Evolutionary conservation across 1,140 invertebrate genomes (phyloP).

Genomic region (Leguminivora glycinivorella): DNA sequence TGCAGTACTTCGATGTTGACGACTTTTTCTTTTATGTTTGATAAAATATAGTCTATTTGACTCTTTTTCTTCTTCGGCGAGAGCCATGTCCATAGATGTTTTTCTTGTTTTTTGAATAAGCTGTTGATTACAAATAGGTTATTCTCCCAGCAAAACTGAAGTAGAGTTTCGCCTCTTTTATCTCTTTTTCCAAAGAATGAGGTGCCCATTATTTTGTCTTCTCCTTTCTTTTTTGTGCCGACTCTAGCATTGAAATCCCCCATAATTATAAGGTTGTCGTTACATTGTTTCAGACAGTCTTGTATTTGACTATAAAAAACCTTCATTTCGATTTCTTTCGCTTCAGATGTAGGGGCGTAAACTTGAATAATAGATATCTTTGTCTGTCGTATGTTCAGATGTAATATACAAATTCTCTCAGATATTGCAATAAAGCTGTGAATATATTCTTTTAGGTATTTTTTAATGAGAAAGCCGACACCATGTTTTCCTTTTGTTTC

Average conservation of each 20-base stretch:
- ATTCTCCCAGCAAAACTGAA: too few relatives aligned
- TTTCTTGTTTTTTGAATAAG: too few relatives aligned
- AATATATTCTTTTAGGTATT: conserved; percentile 4
- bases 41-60: too few relatives aligned
- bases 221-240: neutral
- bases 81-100: too few relatives aligned
- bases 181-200: conserved; percentile 19
- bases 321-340: neutral
- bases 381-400: neutral
- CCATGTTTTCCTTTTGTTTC: conserved; percentile 32
- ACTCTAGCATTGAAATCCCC: too few relatives aligned
- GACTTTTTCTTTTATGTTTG: too few relatives aligned
- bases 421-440: neutral
- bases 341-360: neutral
- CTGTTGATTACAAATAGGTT: too few relatives aligned
- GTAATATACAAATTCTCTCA: conserved; percentile 3
- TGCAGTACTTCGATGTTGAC: neutral
- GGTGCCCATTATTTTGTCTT: neutral
- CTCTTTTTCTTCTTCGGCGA: too few relatives aligned
- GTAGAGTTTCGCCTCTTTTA: too few relatives aligned
- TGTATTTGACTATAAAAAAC: neutral
- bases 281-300: neutral
- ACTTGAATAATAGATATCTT: neutral
- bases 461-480: conserved; percentile 33
- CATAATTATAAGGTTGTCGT: neutral